Percentiles rank a stretch among this genome's conserved stretches.
Conservation (phyloP, 2,888 invertebrate genomes). For the Scaptomyza parva region DNA sequence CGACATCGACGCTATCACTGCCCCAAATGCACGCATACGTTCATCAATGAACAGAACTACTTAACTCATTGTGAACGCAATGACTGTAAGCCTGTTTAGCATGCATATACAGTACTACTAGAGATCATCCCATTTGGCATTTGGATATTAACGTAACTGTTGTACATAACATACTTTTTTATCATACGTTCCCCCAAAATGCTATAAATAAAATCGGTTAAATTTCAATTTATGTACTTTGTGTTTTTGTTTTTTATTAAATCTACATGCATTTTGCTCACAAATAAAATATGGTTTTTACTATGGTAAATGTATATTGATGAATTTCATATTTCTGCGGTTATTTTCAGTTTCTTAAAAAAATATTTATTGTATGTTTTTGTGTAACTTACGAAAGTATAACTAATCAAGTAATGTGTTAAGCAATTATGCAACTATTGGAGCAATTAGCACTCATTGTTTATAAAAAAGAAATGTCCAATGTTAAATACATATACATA, state of each 20-base stretch:
- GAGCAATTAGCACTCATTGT: constrained; percentile 60
- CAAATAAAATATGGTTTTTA: constrained; percentile 76
- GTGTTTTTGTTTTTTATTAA: constrained; percentile 69
- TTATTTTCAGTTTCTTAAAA: constrained; percentile 75
- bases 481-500: constrained; percentile 33
- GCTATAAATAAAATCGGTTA: constrained; percentile 27
- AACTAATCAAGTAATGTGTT: constrained; percentile 54
- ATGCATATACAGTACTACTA: no score
- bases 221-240: constrained; percentile 46
- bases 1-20: constrained; percentile 71
- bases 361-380: constrained; percentile 72
- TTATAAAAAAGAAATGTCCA: constrained; percentile 46
- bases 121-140: not conserved
- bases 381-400: constrained; percentile 55
- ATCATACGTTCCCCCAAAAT: not conserved
- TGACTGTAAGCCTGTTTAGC: constrained; percentile 64
- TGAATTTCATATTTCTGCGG: constrained; percentile 67
- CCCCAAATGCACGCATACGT: constrained; percentile 71
- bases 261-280: constrained; percentile 79
- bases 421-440: constrained; percentile 58
- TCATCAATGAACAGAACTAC: constrained; percentile 72
- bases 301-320: constrained; percentile 75
- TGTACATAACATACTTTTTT: constrained; percentile 29
- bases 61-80: constrained; percentile 59
- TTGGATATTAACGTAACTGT: constrained; percentile 5